A percentile compares a stretch with the other conserved stretches of the same genome.
Conservation (phyloP, 2,113 vertebrate genomes). For the Acrocephalus arundinaceus region DNA sequence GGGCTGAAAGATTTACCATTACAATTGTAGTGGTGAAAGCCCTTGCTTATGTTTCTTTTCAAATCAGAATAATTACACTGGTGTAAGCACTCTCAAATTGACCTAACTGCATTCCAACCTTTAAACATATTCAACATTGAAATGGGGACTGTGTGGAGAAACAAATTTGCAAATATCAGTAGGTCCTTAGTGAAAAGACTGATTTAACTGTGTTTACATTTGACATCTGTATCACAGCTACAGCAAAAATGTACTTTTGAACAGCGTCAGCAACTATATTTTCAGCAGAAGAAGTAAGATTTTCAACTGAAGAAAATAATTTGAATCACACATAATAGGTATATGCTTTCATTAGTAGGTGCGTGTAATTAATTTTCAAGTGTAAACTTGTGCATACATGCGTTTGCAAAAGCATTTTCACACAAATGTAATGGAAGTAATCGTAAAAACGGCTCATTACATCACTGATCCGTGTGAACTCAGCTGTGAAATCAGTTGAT, state of each 20-base stretch:
- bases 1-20: not conserved
- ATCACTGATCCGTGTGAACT: constrained; percentile 70
- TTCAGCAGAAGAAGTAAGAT: not conserved
- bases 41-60: constrained; percentile 8
- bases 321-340: not conserved
- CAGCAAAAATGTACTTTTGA: constrained; percentile 11
- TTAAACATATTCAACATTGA: not conserved
- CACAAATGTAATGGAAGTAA: constrained; percentile 21
- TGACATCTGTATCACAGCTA: constrained; percentile 23
- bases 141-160: not conserved
- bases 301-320: not conserved
- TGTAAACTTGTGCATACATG: constrained; percentile 29
- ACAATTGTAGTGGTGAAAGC: not conserved
- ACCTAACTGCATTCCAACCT: constrained; percentile 26
- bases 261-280: not conserved
- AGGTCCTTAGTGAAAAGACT: constrained; percentile 26
- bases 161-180: constrained; percentile 36
- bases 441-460: constrained; percentile 23
- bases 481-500: constrained; percentile 54
- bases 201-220: constrained; percentile 18
- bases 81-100: constrained; percentile 42
- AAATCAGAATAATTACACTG: constrained; percentile 19
- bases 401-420: constrained; percentile 33
- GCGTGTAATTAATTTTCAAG: constrained; percentile 24
- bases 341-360: constrained; percentile 19